Base-by-base conservation (phyloP, 1,140 invertebrate species). In the Druon quercuslanigerum region DNA sequence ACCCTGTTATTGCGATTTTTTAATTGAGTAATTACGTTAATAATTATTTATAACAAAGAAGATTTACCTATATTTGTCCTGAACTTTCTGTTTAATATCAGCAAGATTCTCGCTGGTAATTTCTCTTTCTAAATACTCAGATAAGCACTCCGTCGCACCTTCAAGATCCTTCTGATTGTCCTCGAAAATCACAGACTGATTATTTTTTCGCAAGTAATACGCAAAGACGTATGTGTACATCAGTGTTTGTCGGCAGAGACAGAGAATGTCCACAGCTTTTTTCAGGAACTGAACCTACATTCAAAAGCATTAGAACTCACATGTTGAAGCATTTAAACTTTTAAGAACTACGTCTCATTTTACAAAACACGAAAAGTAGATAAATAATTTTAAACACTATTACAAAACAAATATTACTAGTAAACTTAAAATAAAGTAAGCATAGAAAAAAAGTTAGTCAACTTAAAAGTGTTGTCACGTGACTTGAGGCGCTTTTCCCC, bases 191-290 rank as follows among this genome's bases (percentile, higher is more conserved):
- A 98, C 97, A 85, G 98, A 98, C 92, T 99, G 98, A 93, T 99
- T 99, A 92, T 98, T 99, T 93, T 98, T 98, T 87, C 95, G 95
- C 86, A 99, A 93, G 90, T 99, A 99, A 92, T 98, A 99, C 84
- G 98, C 99, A 94, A 99, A 99, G 73, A 99, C 98, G 91, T 99
- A 99, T 73, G 98, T 99, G 92, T 98, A 99, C 98, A 99, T 99
- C 12, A 99, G 93, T 20, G 98, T 99, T 91, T 99, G 98, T 76
- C 98, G 93, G 92, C 98, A 99, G 88, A 97, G 96, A 92, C 98
- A 99, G 40, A 99, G 93, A 89, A 99, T 98, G 92, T 99, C 98
- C 71, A 99, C 98, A 73, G 98, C 98, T 91, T 98, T 98, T 90
- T 98, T 98, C 79, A 99, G 92, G 92, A 99, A 99, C 94, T 99